Percentiles rank a stretch among this genome's conserved stretches.
These are phyloP conservation scores for Ahaetulla prasina DNA, from an alignment of 2,113 vertebrate genomes.

Conservation along the genomic window DNA sequence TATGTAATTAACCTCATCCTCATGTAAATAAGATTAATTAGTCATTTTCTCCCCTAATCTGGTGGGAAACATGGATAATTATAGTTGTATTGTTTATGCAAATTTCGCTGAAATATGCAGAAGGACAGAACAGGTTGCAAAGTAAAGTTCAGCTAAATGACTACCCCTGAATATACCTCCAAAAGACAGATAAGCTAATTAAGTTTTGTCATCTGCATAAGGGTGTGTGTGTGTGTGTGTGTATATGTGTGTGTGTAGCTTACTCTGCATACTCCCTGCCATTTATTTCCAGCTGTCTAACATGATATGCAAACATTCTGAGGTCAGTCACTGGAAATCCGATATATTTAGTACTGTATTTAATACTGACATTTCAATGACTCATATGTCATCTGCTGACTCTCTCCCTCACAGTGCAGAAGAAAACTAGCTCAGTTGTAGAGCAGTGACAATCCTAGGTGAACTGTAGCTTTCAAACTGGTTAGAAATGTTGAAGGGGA, in stretches of 20 bases:
- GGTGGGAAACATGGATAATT: slow-evolving; percentile 63
- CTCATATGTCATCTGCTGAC: neutral
- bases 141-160: slow-evolving; percentile 62
- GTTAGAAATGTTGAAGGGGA: neutral
- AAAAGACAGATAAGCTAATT: slow-evolving; percentile 52
- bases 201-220: slow-evolving; percentile 12
- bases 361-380: neutral
- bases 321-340: neutral
- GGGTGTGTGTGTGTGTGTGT: neutral
- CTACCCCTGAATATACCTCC: slow-evolving; percentile 52
- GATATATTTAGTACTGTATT: neutral
- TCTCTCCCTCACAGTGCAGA: neutral
- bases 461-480: neutral
- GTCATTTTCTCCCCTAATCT: slow-evolving; percentile 62
- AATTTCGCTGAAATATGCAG: slow-evolving; percentile 62
- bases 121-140: slow-evolving; percentile 62
- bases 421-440: neutral
- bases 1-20: slow-evolving; percentile 59
- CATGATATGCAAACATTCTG: neutral
- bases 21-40: slow-evolving; percentile 68
- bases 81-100: slow-evolving; percentile 63
- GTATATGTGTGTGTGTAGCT: neutral
- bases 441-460: neutral
- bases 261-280: neutral
- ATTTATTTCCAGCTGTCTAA: neutral